phyloP scores from a whole-genome alignment of 2,888 invertebrate genomes.

The Sinotaia quadrata region DNA sequence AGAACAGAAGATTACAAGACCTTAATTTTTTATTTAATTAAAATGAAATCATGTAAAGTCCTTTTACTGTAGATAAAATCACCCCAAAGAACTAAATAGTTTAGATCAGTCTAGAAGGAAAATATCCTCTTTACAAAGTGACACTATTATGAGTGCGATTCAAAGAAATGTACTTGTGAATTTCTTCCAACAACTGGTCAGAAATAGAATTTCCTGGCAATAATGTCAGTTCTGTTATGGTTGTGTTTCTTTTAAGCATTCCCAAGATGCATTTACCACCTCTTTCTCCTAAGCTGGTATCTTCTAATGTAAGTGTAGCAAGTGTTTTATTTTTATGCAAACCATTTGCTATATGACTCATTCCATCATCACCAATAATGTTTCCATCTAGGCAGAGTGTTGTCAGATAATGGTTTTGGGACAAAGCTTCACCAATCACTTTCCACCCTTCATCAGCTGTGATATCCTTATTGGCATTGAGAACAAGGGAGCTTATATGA shows the following conservation, averaged over 20 bases:
- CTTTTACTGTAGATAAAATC: too few species aligned
- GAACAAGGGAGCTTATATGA: slow-evolving; percentile 49
- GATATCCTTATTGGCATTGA: slow-evolving; percentile 56
- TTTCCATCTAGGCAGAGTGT: slow-evolving; percentile 62
- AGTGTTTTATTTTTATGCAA: slow-evolving; percentile 56
- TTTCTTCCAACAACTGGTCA: slow-evolving; percentile 44
- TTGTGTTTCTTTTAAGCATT: slow-evolving; percentile 55
- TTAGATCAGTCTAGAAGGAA: too few species aligned
- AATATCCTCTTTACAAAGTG: too few species aligned
- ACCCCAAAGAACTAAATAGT: too few species aligned
- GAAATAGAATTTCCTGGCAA: slow-evolving; percentile 57
- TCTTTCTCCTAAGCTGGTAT: slow-evolving; percentile 52
- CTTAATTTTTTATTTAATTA: too few species aligned
- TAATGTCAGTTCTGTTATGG: slow-evolving; percentile 57
- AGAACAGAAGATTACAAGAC: too few species aligned
- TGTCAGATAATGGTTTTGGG: slow-evolving; percentile 47
- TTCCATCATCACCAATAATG: slow-evolving; percentile 58
- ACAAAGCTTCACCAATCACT: slow-evolving; percentile 55
- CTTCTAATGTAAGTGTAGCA: slow-evolving; percentile 57
- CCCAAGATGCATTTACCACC: slow-evolving; percentile 55
- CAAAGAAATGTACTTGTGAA: slow-evolving; percentile 51
- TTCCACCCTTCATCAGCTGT: slow-evolving; percentile 52
- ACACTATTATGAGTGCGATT: slow-evolving; percentile 51
- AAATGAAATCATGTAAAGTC: too few species aligned
- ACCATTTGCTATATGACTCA: slow-evolving; percentile 49